Conservation (phyloP, 2,888 invertebrate species). For the Catocala sponsa region DNA sequence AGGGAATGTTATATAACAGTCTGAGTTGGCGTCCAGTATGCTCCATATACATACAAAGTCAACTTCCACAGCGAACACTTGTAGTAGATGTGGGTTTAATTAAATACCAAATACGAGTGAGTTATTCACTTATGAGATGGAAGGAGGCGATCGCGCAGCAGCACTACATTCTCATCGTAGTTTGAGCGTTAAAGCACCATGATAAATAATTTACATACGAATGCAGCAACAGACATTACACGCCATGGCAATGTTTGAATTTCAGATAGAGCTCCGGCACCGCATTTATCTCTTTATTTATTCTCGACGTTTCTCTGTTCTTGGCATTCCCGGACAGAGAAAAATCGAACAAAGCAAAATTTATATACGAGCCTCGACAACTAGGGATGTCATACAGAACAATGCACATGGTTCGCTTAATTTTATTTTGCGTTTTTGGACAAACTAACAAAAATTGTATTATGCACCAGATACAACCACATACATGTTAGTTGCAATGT, state of each 20-base stretch:
- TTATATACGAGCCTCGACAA: constrained; percentile 30
- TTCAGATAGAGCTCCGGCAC: constrained; percentile 30
- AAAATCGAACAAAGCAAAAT: constrained; percentile 42
- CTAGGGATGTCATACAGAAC: constrained; percentile 17
- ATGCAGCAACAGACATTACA: constrained; percentile 34
- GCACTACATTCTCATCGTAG: constrained; percentile 23
- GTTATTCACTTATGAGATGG: constrained; percentile 14
- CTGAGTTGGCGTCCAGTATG: not conserved
- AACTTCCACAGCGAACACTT: constrained; percentile 11
- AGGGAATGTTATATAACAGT: too few species aligned
- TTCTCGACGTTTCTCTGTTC: constrained; percentile 38
- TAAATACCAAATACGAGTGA: constrained; percentile 30
- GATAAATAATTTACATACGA: constrained; percentile 39
- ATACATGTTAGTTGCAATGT: too few species aligned
- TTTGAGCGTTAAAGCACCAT: constrained; percentile 20
- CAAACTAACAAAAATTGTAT: not conserved
- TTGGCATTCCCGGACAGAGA: constrained; percentile 35
- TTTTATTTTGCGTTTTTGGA: not conserved
- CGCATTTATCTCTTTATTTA: constrained; percentile 36
- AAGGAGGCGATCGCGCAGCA: constrained; percentile 17
- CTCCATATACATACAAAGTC: constrained; percentile 3
- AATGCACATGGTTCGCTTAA: not conserved
- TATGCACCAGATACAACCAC: too few species aligned
- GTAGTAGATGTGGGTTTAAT: constrained; percentile 22
- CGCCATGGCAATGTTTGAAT: constrained; percentile 30